A percentile compares a stretch with the other conserved stretches of the same genome.
These are phyloP conservation scores for Felis chaus DNA, from an alignment of 2,113 vertebrate species.

Conservation along the genomic window DNA sequence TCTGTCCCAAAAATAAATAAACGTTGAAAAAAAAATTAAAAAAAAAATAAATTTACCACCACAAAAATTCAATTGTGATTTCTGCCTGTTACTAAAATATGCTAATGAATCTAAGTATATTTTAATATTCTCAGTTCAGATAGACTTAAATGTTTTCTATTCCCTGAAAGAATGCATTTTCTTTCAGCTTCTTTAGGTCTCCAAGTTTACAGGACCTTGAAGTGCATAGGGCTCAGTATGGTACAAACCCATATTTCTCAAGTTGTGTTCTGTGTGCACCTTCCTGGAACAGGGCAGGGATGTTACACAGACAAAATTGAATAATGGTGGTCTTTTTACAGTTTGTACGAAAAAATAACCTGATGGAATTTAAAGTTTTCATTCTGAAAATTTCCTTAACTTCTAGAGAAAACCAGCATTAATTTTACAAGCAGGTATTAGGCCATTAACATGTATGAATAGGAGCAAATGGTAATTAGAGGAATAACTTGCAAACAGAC, in stretches of 20 bases:
- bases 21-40: too few relatives aligned
- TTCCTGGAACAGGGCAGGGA: background rate
- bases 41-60: conserved; percentile 47
- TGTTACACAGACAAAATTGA: background rate
- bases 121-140: conserved; percentile 47
- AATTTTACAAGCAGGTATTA: background rate
- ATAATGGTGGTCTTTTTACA: background rate
- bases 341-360: background rate
- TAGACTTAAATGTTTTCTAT: conserved; percentile 14
- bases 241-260: background rate
- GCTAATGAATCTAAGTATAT: conserved; percentile 48
- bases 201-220: background rate
- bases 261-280: background rate
- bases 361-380: background rate
- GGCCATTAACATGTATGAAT: background rate
- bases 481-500: background rate
- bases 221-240: background rate
- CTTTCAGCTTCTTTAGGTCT: background rate
- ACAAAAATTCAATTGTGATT: conserved; percentile 60
- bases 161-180: conserved; percentile 14
- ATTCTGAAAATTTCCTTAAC: background rate
- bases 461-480: background rate
- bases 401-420: background rate
- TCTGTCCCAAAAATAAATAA: too few relatives aligned
- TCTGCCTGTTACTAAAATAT: conserved; percentile 66